Evolutionary conservation across 1,140 invertebrate species (phyloP).

Genomic region (Bursaphelenchus mucronatus): DNA sequence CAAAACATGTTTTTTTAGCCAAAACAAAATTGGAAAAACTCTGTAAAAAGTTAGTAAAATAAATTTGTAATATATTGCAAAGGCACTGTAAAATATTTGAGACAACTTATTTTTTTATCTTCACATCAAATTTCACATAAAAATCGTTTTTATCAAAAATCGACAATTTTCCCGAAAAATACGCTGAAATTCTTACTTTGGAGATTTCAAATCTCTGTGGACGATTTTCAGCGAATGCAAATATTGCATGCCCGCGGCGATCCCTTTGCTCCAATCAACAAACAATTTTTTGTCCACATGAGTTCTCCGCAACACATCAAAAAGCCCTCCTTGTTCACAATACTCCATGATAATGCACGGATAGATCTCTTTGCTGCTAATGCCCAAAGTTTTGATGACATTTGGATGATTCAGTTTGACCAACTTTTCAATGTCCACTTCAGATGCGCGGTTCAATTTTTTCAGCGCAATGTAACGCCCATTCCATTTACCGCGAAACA

Average conservation of each 20-base stretch:
- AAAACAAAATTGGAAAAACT: conserved; percentile 13
- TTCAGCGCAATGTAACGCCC: conserved; percentile 68
- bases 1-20: too few species aligned
- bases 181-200: conserved; percentile 61
- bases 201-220: conserved; percentile 77
- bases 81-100: too few species aligned
- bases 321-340: conserved; percentile 41
- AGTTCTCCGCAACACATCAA: conserved; percentile 76
- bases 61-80: too few species aligned
- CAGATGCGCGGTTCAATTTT: conserved; percentile 82
- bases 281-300: conserved; percentile 64
- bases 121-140: too few species aligned
- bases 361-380: conserved; percentile 50
- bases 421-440: conserved; percentile 89
- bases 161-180: not conserved
- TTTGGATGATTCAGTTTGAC: conserved; percentile 91
- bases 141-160: too few species aligned
- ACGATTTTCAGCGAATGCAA: conserved; percentile 93
- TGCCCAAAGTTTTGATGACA: conserved; percentile 78
- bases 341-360: conserved; percentile 47
- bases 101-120: too few species aligned
- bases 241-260: conserved; percentile 91
- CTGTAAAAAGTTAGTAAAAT: too few species aligned
- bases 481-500: conserved; percentile 74
- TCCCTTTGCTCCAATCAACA: conserved; percentile 79